Conservation (phyloP, 2,888 invertebrate species). For the Chaetoderma sp. region DNA sequence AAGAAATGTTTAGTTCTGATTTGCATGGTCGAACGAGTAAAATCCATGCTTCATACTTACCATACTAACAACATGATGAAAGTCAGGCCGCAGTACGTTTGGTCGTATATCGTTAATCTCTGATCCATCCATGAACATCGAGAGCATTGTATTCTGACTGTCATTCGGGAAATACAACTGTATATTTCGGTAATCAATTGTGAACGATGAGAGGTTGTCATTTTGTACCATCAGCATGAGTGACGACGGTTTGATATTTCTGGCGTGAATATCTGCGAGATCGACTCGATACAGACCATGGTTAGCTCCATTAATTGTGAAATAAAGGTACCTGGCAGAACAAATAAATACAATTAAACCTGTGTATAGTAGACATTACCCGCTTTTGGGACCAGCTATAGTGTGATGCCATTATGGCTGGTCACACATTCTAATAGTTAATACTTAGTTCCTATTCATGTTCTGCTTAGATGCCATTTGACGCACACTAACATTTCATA, state of each 20-base stretch:
- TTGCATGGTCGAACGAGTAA: too few species aligned
- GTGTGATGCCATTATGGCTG: too few species aligned
- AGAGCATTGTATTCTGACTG: conserved; percentile 81
- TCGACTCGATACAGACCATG: conserved; percentile 83
- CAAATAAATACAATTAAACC: not conserved
- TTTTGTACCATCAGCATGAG: conserved; percentile 59
- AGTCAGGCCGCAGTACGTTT: conserved; percentile 82
- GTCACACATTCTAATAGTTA: too few species aligned
- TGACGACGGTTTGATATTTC: not conserved
- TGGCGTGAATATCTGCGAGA: conserved; percentile 76
- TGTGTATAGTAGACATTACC: too few species aligned
- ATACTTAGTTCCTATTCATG: too few species aligned
- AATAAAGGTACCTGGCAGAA: conserved; percentile 81
- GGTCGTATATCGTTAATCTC: conserved; percentile 75
- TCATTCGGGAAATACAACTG: conserved; percentile 83
- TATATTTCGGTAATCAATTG: conserved; percentile 85
- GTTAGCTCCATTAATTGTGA: conserved; percentile 74
- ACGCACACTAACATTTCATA: too few species aligned
- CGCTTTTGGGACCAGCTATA: too few species aligned
- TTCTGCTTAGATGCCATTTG: too few species aligned
- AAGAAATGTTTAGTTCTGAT: too few species aligned
- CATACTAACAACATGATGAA: conserved; percentile 81
- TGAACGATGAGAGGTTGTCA: conserved; percentile 82
- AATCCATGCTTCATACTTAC: too few species aligned
- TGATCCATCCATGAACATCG: conserved; percentile 83